Percentiles rank a stretch among this genome's conserved stretches.
These are phyloP conservation scores for Anastatus disparis DNA, from an alignment of 1,140 invertebrate species.

Conservation along the genomic window DNA sequence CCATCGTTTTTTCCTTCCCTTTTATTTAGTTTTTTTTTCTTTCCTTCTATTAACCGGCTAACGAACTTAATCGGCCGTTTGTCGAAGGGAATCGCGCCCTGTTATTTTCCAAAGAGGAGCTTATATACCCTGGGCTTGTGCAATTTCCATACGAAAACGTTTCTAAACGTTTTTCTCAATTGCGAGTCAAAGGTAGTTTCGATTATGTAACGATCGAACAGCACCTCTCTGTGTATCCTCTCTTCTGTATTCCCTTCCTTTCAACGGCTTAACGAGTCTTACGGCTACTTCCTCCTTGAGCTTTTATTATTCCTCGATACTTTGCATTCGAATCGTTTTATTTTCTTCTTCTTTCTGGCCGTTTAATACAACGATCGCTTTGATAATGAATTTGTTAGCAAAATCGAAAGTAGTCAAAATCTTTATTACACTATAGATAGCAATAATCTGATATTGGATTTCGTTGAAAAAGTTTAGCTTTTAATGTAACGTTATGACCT, in stretches of 20 bases:
- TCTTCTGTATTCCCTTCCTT: too few relatives aligned
- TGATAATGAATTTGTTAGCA: conserved; percentile 12
- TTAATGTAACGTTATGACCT: not conserved
- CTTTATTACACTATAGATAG: not conserved
- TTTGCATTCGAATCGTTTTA: not conserved
- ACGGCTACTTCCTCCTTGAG: conserved; percentile 23
- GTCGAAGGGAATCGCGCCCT: conserved; percentile 7
- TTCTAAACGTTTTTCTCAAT: conserved; percentile 22
- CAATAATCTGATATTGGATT: conserved; percentile 17
- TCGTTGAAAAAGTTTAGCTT: not conserved
- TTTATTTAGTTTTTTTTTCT: conserved; percentile 1
- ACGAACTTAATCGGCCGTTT: conserved; percentile 33
- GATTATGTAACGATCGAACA: conserved; percentile 28
- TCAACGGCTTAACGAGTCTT: conserved; percentile 1
- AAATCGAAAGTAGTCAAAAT: too few relatives aligned
- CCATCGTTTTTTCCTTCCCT: conserved; percentile 11
- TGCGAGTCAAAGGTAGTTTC: conserved; percentile 9
- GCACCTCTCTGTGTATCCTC: not conserved
- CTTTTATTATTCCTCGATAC: conserved; percentile 10
- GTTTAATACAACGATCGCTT: not conserved
- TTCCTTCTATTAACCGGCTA: conserved; percentile 28
- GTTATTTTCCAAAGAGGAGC: too few relatives aligned
- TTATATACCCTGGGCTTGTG: too few relatives aligned
- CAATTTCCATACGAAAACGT: conserved; percentile 14
- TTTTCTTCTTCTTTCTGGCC: not conserved